Conservation (phyloP, 2,113 vertebrate species). For the Sceloporus undulatus region DNA sequence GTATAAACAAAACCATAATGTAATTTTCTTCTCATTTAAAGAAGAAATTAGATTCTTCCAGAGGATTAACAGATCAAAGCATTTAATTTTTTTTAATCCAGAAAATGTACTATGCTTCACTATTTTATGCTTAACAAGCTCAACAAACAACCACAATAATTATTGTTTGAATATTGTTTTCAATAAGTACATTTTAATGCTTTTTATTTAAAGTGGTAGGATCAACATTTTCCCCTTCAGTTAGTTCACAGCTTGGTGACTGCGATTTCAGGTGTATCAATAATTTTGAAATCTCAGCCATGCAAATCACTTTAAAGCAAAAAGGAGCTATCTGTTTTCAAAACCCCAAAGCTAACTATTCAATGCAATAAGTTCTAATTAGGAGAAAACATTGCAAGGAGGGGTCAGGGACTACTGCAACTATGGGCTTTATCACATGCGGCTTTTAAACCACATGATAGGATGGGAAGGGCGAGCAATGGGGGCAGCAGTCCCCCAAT, state of each 20-base stretch:
- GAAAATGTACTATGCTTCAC: constrained; percentile 9
- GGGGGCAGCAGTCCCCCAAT: no score
- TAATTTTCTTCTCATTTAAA: constrained; percentile 17
- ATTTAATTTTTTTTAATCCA: neutral
- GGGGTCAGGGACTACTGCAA: no score
- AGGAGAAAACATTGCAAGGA: neutral
- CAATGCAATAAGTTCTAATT: neutral
- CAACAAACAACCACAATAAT: neutral
- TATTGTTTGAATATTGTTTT: neutral
- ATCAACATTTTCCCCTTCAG: neutral
- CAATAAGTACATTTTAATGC: neutral
- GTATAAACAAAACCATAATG: neutral
- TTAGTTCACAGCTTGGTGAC: neutral
- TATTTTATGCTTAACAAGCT: neutral
- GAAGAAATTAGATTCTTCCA: neutral
- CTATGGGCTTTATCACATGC: no score
- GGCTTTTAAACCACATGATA: no score
- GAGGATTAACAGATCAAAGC: neutral
- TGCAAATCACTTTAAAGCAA: neutral
- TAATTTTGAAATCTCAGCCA: neutral
- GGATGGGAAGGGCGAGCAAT: no score
- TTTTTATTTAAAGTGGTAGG: constrained; percentile 4
- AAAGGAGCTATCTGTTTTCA: neutral
- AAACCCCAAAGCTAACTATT: neutral
- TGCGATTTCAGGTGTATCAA: neutral